A percentile compares a stretch with the other conserved stretches of the same genome.
Conservation (phyloP, 1,140 invertebrate genomes). For the Drosophila orena region DNA sequence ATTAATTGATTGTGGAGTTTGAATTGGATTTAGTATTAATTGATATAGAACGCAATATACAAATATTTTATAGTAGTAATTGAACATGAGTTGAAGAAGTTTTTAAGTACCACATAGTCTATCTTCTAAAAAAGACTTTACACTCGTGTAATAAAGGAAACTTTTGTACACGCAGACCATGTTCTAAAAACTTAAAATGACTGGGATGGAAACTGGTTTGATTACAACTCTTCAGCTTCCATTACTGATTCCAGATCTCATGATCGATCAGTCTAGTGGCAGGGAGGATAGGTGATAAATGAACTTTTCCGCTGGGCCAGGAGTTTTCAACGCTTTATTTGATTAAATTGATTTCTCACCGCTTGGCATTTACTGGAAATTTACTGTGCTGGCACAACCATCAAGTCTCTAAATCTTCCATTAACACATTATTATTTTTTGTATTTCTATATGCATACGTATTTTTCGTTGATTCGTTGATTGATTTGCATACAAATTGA, state of each 20-base stretch:
- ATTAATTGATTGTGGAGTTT: slow-evolving; percentile 25
- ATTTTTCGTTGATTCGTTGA: slow-evolving; percentile 28
- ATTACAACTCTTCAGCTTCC: slow-evolving; percentile 2
- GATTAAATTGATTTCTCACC: neutral
- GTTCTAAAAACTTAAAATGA: neutral
- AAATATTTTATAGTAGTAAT: neutral
- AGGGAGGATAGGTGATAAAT: slow-evolving; percentile 5
- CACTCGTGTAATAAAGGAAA: neutral
- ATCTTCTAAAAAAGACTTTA: neutral
- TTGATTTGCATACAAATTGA: slow-evolving; percentile 61
- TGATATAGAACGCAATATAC: neutral
- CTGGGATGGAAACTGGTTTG: neutral
- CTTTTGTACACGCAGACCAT: neutral
- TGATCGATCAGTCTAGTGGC: neutral
- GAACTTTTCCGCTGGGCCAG: slow-evolving; percentile 10
- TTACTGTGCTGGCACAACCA: slow-evolving; percentile 33
- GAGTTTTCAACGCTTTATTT: slow-evolving; percentile 1
- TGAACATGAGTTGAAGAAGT: too few species aligned
- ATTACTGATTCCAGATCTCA: neutral
- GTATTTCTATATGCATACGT: slow-evolving; percentile 2
- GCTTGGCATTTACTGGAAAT: slow-evolving; percentile 15
- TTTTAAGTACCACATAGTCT: too few species aligned
- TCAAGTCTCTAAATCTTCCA: slow-evolving; percentile 1
- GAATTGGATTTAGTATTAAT: neutral
- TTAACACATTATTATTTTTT: slow-evolving; percentile 41